phyloP scores from a whole-genome alignment of 2,797 vertebrate species.

The Cephalopachus bancanus region DNA sequence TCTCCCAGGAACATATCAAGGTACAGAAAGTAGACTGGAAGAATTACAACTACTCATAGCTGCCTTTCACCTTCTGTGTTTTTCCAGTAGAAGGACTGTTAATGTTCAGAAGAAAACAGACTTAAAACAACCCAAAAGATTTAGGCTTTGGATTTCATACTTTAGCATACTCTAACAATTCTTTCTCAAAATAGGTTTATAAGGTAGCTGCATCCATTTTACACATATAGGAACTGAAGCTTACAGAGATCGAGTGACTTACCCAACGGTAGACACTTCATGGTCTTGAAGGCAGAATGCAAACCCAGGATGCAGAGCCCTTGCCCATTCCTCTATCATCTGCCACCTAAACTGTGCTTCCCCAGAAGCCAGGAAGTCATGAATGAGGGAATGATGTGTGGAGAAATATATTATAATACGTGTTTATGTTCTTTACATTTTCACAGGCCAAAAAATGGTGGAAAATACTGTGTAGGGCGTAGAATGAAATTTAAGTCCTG shows the following conservation, averaged over 20 bases:
- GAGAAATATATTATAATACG: neutral
- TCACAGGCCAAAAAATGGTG: constrained; percentile 95
- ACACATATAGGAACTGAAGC: neutral
- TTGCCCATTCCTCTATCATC: neutral
- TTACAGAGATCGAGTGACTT: neutral
- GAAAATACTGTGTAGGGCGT: constrained; percentile 97
- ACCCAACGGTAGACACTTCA: neutral
- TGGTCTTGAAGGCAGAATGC: neutral
- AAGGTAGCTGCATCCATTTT: neutral
- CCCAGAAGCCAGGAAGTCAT: neutral
- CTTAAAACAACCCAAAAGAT: neutral
- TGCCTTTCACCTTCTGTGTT: neutral
- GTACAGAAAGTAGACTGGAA: neutral
- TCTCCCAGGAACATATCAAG: neutral
- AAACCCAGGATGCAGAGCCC: neutral
- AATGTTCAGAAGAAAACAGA: neutral
- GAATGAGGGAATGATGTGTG: neutral
- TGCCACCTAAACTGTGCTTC: neutral
- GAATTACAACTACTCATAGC: too few relatives aligned
- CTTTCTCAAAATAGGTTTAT: neutral
- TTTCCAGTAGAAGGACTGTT: neutral
- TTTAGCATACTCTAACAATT: neutral
- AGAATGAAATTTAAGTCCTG: constrained; percentile 99
- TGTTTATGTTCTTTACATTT: neutral
- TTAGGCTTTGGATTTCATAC: neutral